Evolutionary conservation across 2,797 vertebrate species (phyloP), one percentile per base, ranked within the genome.

Genomic region (Epinephelus malabaricus): DNA sequence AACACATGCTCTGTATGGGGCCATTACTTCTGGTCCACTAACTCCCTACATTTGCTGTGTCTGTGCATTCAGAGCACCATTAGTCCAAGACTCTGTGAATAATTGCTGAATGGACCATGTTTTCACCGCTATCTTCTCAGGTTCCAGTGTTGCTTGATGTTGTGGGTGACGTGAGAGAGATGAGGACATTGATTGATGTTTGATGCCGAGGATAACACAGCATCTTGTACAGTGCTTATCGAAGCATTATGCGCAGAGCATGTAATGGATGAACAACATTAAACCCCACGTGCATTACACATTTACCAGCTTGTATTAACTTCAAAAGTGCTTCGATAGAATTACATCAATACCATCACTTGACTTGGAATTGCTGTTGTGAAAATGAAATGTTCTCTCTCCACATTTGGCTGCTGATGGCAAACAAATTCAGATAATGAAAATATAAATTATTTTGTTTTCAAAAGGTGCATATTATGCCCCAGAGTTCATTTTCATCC

Each of bases 81-180:
- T 95, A 94, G 93, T 86, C 84, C 91, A 94, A 88, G 88, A 90
- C 91, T 92, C 89, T 94, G 93, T 94, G 89, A 95, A 93, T 95
- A 94, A 95, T 94, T 94, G 90, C 92, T 94, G 93, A 94, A 93
- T 91, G 88, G 91, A 86, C 77, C 82, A 76, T 92, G 90, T 91
- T 93, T 93, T 88, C 85, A 85, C 75, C 86, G 78, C 90, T 71
- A 89, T 92, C 84, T 90, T 89, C 92, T 93, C 86, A 78, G 89
- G 87, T 92, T 92, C 87, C 76, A 87, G 83, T 85, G 85, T 81
- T 79, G 81, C 79, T 68, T 78, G 81, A 84, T 79, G 79, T 65
- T 67, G 65, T 72, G 69, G 83, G 71, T 64, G 81, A 88, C 83
- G 72, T 89, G 83, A 88, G 79, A 89, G 69, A 71, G 76, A 67